These are phyloP conservation scores for Romanogobio albipinnatus DNA, from an alignment of 2,113 vertebrate genomes.

Conservation along the genomic window DNA sequence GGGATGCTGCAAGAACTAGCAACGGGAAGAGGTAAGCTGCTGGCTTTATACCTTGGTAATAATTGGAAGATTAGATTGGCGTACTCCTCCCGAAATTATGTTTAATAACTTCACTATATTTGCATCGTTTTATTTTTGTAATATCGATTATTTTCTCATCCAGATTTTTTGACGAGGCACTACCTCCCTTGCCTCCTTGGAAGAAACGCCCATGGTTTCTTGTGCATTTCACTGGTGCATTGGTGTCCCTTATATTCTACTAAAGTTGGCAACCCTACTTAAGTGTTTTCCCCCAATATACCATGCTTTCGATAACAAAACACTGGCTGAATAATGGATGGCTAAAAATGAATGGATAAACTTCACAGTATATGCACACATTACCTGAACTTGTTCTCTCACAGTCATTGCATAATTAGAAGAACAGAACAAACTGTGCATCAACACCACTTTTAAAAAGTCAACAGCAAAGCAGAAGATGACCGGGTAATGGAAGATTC, in stretches of 20 bases:
- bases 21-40: no score
- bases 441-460: slow-evolving; percentile 29
- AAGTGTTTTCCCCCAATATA: neutral
- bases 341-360: slow-evolving; percentile 16
- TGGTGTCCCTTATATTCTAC: neutral
- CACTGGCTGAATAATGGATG: slow-evolving; percentile 8
- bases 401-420: slow-evolving; percentile 50
- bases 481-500: neutral
- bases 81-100: no score
- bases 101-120: no score
- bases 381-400: slow-evolving; percentile 59
- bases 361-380: slow-evolving; percentile 19
- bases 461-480: neutral
- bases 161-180: no score
- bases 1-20: no score
- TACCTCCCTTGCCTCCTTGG: no score
- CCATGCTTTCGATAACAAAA: slow-evolving; percentile 30
- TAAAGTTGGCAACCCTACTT: slow-evolving; percentile 2
- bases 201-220: neutral
- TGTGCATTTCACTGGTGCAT: neutral
- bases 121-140: no score
- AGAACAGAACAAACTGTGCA: slow-evolving; percentile 44
- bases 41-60: no score
- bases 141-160: no score
- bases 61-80: no score